Evolutionary conservation across 1,140 invertebrate genomes (phyloP), one percentile per base, ranked within the genome.

Genomic region (Brachionus koreanus): DNA sequence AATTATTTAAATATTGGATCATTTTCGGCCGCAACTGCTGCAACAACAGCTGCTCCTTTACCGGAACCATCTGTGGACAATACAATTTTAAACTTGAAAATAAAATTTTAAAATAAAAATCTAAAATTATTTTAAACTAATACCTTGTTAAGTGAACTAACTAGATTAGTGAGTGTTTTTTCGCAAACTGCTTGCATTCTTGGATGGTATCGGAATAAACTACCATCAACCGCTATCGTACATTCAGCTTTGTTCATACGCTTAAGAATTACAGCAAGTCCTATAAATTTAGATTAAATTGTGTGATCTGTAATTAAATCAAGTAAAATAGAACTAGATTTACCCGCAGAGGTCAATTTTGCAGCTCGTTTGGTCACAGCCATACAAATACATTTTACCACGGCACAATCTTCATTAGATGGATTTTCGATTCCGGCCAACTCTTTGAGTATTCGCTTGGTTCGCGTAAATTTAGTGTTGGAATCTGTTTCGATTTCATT

Each of bases 211-310:
- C 96, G 92, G 88, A 98, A 99, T 0, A 99, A 94, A 23, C 96
- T 98, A 16, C 98, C 98, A 89, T 99, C 98, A 83, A 99, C 94
- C 67, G 95, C 98, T 13, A 99, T 94, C 0, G 96, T 97, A 1
- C 98, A 94, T 83, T 92, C 91, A 5, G 93, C 91, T 85, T 96
- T 92, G 23, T 91, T 90, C 91, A 98, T 97, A 88, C 89, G 86
- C 84, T 92, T 91, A 74, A 95, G 85, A n/a, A 95, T 85, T 35
- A 90, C 89, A 46, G 93, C 91, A 63, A 94, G 90, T 87, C 93
- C 93, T 93, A 12, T 29, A 33, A 13, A 16, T 46, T 52, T 5
- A 63, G 29, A 33, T 29, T 35, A 0, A 12, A 57, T 12, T 13
- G n/a, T n/a, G n/a, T n/a, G n/a, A n/a, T 23, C n/a, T 12, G 12